Conservation (phyloP, 2,113 vertebrate species). For the Sinocyclocheilus rhinocerous region DNA sequence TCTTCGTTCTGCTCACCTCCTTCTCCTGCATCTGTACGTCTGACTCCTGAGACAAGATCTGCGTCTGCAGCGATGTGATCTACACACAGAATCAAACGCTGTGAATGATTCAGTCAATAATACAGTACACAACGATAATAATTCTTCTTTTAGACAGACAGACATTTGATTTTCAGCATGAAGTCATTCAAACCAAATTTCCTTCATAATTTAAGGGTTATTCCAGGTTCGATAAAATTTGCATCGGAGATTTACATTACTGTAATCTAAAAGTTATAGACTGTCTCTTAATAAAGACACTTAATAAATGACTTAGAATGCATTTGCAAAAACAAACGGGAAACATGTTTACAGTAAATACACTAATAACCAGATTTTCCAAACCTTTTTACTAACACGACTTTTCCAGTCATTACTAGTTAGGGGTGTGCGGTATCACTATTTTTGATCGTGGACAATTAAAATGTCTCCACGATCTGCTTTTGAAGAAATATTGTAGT, state of each 20-base stretch:
- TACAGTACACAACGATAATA: background rate
- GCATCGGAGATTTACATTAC: background rate
- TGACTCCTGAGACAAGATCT: slow-evolving; percentile 89
- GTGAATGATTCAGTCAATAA: background rate
- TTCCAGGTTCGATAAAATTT: background rate
- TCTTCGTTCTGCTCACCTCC: slow-evolving; percentile 84
- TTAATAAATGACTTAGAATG: background rate
- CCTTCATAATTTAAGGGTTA: background rate
- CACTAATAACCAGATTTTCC: background rate
- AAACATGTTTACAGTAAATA: background rate
- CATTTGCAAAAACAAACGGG: background rate
- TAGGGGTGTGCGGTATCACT: no score
- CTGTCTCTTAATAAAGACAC: no score
- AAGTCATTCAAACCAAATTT: no score
- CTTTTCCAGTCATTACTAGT: background rate
- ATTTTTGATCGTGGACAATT: no score
- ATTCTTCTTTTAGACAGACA: background rate
- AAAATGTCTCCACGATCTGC: no score
- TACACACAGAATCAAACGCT: slow-evolving; percentile 60
- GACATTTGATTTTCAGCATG: no score
- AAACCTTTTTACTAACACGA: background rate
- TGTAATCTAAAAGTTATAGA: background rate
- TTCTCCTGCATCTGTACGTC: slow-evolving; percentile 88
- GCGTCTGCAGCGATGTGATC: slow-evolving; percentile 90
- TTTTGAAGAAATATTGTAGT: no score